Evolutionary conservation across 1,140 invertebrate genomes (phyloP).

Genomic region (Drosophila pseudoananassae): DNA sequence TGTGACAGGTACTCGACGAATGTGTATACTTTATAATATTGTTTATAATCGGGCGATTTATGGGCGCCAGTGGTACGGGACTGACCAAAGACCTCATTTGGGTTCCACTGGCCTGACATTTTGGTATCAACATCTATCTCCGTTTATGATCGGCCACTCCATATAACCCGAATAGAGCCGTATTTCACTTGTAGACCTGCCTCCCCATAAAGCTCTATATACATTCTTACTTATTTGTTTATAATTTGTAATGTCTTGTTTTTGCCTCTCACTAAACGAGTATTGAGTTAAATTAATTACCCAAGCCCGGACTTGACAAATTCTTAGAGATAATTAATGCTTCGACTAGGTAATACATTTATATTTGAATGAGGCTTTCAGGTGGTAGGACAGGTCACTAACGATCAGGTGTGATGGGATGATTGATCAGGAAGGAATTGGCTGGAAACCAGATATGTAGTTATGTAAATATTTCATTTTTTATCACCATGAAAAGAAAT

Average conservation of each 20-base stretch:
- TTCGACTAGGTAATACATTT: conserved; percentile 30
- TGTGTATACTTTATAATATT: conserved; percentile 33
- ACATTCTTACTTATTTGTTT: conserved; percentile 17
- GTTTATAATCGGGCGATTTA: conserved; percentile 67
- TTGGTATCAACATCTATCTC: conserved; percentile 51
- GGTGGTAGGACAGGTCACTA: conserved; percentile 1
- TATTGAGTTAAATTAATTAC: conserved; percentile 23
- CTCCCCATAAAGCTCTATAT: conserved; percentile 1
- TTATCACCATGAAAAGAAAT: not conserved
- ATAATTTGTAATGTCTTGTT: conserved; percentile 12
- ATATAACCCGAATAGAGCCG: conserved; percentile 43
- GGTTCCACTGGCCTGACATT: conserved; percentile 20
- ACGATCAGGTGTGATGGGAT: conserved; percentile 19
- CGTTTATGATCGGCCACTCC: conserved; percentile 44
- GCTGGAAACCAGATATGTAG: not conserved
- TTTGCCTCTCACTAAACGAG: not conserved
- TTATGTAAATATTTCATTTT: not conserved
- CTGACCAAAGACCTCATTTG: conserved; percentile 29
- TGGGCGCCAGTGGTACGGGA: conserved; percentile 4
- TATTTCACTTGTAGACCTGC: conserved; percentile 48
- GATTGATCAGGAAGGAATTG: conserved; percentile 25
- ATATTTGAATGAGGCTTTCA: conserved; percentile 8
- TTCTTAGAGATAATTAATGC: conserved; percentile 38
- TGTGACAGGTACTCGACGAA: conserved; percentile 52
- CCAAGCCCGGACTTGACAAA: conserved; percentile 16